phyloP scores from a whole-genome alignment of 2,113 vertebrate species.

The Mirounga angustirostris region DNA sequence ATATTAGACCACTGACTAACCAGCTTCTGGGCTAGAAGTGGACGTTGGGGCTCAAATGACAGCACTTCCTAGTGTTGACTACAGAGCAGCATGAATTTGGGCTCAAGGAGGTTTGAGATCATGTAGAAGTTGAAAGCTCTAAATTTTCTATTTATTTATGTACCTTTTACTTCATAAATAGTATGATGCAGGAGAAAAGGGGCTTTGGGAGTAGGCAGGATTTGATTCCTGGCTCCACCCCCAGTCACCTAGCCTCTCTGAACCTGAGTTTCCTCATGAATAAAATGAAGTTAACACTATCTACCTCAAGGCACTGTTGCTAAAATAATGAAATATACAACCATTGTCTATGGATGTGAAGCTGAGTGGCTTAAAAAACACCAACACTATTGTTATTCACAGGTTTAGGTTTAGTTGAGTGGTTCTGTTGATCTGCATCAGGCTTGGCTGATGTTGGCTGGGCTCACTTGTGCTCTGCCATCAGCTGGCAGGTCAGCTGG shows the following conservation, averaged over 20 bases:
- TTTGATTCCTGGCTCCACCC: not conserved
- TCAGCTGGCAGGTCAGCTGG: not conserved
- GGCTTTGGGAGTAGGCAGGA: not conserved
- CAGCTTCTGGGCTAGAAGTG: not conserved
- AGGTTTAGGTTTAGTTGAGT: not conserved
- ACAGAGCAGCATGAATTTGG: not conserved
- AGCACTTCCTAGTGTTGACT: not conserved
- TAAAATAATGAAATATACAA: slow-evolving; percentile 12
- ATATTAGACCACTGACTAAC: not conserved
- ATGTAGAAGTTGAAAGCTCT: not conserved
- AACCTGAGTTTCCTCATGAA: slow-evolving; percentile 10
- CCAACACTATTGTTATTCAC: not conserved
- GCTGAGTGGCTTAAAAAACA: not conserved
- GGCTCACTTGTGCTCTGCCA: not conserved
- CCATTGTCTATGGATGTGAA: not conserved
- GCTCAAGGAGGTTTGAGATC: not conserved
- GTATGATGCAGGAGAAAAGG: not conserved
- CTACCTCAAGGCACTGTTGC: not conserved
- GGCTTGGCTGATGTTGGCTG: not conserved
- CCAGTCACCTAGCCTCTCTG: not conserved
- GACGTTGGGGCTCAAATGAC: not conserved
- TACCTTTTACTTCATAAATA: slow-evolving; percentile 1
- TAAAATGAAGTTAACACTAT: slow-evolving; percentile 9
- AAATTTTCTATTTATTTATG: slow-evolving; percentile 5
- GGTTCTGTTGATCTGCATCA: not conserved